Evolutionary conservation across 2,888 invertebrate genomes (phyloP).

Genomic region (Latrodectus elegans): DNA sequence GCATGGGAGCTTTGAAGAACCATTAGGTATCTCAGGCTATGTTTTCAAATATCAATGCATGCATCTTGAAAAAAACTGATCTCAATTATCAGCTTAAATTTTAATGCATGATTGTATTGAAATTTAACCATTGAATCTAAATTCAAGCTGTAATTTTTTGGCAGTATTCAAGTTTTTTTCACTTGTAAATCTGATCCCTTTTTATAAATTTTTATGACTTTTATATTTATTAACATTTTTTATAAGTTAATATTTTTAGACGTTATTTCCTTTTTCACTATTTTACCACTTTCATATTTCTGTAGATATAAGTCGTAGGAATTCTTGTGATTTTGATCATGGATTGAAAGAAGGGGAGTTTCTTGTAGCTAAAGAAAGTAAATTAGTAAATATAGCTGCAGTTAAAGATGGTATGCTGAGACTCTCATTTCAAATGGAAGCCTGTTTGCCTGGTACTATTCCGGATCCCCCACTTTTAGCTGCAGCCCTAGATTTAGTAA

Average conservation of each 20-base stretch:
- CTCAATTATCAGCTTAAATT: no score
- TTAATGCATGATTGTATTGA: no score
- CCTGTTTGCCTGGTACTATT: constrained; percentile 94
- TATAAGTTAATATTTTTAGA: no score
- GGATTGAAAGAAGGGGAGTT: constrained; percentile 90
- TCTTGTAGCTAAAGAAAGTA: constrained; percentile 89
- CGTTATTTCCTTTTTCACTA: no score
- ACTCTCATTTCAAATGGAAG: constrained; percentile 93
- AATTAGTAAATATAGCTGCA: constrained; percentile 82
- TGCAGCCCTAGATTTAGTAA: constrained; percentile 93
- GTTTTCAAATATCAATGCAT: background rate
- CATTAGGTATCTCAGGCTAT: constrained; percentile 78
- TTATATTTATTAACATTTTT: no score
- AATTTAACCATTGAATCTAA: no score
- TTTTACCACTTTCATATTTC: no score
- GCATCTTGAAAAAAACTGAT: no score
- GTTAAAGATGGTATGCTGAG: constrained; percentile 91
- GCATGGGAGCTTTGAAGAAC: constrained; percentile 90
- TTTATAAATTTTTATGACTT: no score
- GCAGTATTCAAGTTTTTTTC: no score
- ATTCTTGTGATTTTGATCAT: constrained; percentile 87
- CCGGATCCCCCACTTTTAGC: constrained; percentile 97
- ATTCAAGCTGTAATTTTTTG: no score
- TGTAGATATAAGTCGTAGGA: constrained; percentile 84
- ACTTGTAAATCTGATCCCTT: no score